A percentile compares a stretch with the other conserved stretches of the same genome.
Evolutionary conservation across 1,140 invertebrate genomes (phyloP).

Genomic region (Metopolophium dirhodum): DNA sequence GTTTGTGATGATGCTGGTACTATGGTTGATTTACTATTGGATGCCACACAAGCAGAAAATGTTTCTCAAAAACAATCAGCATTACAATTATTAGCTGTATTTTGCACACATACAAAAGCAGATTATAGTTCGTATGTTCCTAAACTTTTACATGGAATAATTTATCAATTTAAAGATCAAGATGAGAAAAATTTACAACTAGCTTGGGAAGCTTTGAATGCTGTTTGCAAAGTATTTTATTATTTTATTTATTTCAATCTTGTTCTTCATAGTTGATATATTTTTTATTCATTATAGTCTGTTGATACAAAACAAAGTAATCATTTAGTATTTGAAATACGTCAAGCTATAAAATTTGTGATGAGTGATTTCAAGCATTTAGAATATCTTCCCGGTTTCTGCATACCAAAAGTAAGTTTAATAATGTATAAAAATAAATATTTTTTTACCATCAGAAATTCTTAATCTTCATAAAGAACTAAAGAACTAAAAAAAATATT

Average conservation of each 20-base stretch:
- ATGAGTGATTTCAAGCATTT: slow-evolving; percentile 83
- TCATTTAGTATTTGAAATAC: slow-evolving; percentile 81
- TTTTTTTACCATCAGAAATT: background rate
- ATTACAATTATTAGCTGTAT: slow-evolving; percentile 85
- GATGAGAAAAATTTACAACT: slow-evolving; percentile 79
- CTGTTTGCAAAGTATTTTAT: slow-evolving; percentile 78
- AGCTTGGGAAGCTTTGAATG: slow-evolving; percentile 88
- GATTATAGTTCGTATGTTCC: slow-evolving; percentile 87
- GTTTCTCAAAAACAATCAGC: slow-evolving; percentile 74
- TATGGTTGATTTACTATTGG: slow-evolving; percentile 85
- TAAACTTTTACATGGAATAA: slow-evolving; percentile 85
- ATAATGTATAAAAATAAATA: background rate
- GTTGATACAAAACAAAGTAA: slow-evolving; percentile 66
- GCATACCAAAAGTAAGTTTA: slow-evolving; percentile 77
- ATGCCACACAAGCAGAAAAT: slow-evolving; percentile 74
- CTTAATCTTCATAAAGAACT: no score
- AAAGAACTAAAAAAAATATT: no score
- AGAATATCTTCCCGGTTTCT: slow-evolving; percentile 89
- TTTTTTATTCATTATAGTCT: slow-evolving; percentile 66
- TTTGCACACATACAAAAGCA: slow-evolving; percentile 85
- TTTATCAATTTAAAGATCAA: slow-evolving; percentile 82
- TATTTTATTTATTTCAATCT: background rate
- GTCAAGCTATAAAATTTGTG: slow-evolving; percentile 89
- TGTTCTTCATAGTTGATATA: slow-evolving; percentile 3
- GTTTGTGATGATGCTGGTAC: slow-evolving; percentile 87